Evolutionary conservation across 2,113 vertebrate species (phyloP).

Genomic region (Channa maculata): DNA sequence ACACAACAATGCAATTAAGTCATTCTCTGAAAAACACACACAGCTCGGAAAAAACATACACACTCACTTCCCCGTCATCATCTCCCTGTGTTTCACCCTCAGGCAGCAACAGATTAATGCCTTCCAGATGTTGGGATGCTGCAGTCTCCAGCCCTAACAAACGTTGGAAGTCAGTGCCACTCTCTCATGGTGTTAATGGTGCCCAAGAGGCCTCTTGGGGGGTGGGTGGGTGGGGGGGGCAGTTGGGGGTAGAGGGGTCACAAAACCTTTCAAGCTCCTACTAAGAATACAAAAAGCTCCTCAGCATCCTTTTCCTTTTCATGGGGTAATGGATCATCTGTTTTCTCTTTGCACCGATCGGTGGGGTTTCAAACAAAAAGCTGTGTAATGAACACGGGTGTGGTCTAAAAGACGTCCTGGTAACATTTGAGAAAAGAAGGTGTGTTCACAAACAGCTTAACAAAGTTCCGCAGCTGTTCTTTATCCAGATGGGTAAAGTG

Average conservation of each 20-base stretch:
- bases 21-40: conserved; percentile 49
- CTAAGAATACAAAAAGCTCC: conserved; percentile 64
- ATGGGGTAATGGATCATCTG: conserved; percentile 69
- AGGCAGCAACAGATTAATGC: conserved; percentile 77
- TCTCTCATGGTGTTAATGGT: conserved; percentile 76
- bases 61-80: conserved; percentile 46
- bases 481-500: conserved; percentile 51
- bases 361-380: conserved; percentile 58
- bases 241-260: conserved; percentile 24
- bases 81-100: conserved; percentile 68
- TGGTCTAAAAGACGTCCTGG: conserved; percentile 62
- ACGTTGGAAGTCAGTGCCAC: conserved; percentile 72
- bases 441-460: conserved; percentile 42
- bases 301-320: conserved; percentile 73
- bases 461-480: conserved; percentile 65
- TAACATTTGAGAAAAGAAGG: conserved; percentile 42
- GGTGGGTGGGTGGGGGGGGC: not conserved
- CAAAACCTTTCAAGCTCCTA: conserved; percentile 60
- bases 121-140: conserved; percentile 83
- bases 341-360: conserved; percentile 55
- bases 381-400: conserved; percentile 48
- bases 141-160: conserved; percentile 66
- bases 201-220: conserved; percentile 71
- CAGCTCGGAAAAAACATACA: conserved; percentile 42
- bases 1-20: conserved; percentile 63